Evolutionary conservation across 2,797 vertebrate genomes (phyloP), one percentile per base, ranked within the genome.

Genomic region (Halcyon leucocephala): DNA sequence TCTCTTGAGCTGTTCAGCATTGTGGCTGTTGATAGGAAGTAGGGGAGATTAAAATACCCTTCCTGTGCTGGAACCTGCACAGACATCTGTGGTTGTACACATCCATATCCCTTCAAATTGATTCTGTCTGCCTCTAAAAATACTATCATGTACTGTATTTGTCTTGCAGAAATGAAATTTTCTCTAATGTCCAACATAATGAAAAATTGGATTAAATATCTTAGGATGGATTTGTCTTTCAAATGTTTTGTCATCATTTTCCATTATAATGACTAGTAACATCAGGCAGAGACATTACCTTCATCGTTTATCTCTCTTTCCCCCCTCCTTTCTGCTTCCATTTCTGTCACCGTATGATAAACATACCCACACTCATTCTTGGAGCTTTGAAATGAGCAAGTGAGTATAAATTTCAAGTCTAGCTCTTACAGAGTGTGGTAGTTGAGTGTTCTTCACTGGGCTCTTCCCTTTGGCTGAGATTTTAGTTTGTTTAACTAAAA

Each of bases 111-210:
- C 57, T 89, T 78, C 72, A 84, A 51, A 83, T 86, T 67, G 57
- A 78, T 85, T 89, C 90, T 87, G 52, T 65, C 72, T 91, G 83
- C 72, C 62, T 94, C 48, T 73, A 28, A 83, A 94, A 83, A 79
- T 48, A 62, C 62, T 91, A 72, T 73, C 66, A 42, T 0, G 1
- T 28, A 79, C 54, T 5, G 2, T 89, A 44, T 96, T 69, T 67
- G 35, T 87, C 67, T 48, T 96, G 72, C 70, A 95, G 61, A 86
- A 92, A 96, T 94, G 74, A 83, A 93, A 85, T 95, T 95, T 96
- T 69, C 89, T 82, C 58, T 91, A 65, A 91, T 94, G 90, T 82
- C 84, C 90, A 93, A 74, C 61, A 65, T 94, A 60, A 89, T 70
- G 48, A 97, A 91, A 96, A 93, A 94, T 71, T 65, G 33, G 48